phyloP scores from a whole-genome alignment of 2,113 vertebrate genomes.

The Pluvialis apricaria region DNA sequence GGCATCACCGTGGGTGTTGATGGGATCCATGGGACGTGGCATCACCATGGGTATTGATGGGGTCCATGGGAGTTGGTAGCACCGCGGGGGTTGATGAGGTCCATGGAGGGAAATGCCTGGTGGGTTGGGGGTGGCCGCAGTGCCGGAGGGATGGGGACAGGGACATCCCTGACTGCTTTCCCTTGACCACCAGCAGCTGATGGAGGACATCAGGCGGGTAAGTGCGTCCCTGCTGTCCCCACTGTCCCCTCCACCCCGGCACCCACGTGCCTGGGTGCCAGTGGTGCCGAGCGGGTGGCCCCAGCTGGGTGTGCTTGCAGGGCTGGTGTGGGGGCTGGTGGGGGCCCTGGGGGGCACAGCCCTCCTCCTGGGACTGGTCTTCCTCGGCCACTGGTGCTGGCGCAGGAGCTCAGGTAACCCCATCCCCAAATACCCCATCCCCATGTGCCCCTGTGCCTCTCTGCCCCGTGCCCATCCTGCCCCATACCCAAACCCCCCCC shows the following conservation, averaged over 20 bases:
- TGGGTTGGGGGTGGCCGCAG: too few species aligned
- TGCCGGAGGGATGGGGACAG: background rate
- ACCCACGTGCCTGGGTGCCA: accelerated
- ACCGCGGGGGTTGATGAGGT: too few species aligned
- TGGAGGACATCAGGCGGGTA: background rate
- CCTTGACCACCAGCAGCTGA: accelerated
- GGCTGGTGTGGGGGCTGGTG: background rate
- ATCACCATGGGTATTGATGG: background rate
- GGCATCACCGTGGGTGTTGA: too few species aligned
- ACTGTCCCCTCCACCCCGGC: background rate
- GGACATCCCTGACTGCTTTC: background rate
- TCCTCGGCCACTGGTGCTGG: background rate
- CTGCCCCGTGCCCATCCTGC: too few species aligned
- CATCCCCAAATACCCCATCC: background rate
- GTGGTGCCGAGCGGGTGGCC: background rate
- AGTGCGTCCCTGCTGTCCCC: background rate
- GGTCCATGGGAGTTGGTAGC: background rate
- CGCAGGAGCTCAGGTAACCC: background rate
- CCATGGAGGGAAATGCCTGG: too few species aligned
- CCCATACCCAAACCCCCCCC: background rate
- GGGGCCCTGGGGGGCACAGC: background rate
- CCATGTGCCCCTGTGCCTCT: too few species aligned
- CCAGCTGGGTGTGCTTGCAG: background rate
- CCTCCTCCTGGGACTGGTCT: background rate
- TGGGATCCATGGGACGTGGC: too few species aligned